A percentile compares a stretch with the other conserved stretches of the same genome.
phyloP scores from a whole-genome alignment of 2,797 vertebrate species.

The Chelon auratus region DNA sequence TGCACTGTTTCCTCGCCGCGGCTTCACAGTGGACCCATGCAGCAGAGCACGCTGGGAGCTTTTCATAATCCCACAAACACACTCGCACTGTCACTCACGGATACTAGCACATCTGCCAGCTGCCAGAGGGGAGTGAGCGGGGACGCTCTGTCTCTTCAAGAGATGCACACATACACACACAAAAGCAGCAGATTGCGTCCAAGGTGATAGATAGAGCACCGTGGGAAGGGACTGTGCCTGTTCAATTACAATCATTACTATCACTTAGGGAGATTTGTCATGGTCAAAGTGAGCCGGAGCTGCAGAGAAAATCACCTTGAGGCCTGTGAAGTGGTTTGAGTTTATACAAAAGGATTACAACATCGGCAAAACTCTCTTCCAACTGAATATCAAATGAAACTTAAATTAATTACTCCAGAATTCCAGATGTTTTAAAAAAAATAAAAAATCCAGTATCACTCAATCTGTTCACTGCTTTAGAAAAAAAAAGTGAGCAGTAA shows the following conservation, averaged over 20 bases:
- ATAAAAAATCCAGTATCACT: constrained; percentile 3
- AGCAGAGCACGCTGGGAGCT: constrained; percentile 55
- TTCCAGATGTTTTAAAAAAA: constrained; percentile 51
- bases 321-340: constrained; percentile 34
- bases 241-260: constrained; percentile 81
- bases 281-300: constrained; percentile 67
- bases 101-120: constrained; percentile 75
- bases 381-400: constrained; percentile 35
- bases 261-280: constrained; percentile 78
- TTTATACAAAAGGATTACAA: constrained; percentile 17
- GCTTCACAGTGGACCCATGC: constrained; percentile 48
- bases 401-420: constrained; percentile 41
- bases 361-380: constrained; percentile 17
- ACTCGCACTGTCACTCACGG: constrained; percentile 55
- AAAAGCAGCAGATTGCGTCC: constrained; percentile 75
- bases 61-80: constrained; percentile 67
- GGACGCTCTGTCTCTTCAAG: constrained; percentile 38
- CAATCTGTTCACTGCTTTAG: not conserved
- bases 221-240: constrained; percentile 71
- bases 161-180: constrained; percentile 37
- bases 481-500: not conserved
- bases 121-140: constrained; percentile 63
- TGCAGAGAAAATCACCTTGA: constrained; percentile 71
- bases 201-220: constrained; percentile 77
- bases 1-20: constrained; percentile 24